Evolutionary conservation across 2,888 invertebrate genomes (phyloP).

Genomic region (Stomorhina lunata): DNA sequence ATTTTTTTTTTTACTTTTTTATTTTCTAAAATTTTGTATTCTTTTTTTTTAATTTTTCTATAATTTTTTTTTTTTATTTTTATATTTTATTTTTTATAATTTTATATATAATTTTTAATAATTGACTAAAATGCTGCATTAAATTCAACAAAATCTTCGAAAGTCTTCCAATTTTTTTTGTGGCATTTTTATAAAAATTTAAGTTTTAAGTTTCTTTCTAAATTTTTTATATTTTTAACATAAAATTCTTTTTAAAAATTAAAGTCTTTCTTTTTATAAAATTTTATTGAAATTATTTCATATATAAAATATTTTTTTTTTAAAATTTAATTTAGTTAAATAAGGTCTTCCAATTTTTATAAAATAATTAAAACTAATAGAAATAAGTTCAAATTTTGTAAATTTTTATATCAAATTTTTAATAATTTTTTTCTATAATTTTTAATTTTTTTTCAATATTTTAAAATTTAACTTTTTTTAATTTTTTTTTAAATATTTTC

Average conservation of each 20-base stretch:
- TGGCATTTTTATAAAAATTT: constrained; percentile 42
- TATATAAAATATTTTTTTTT: not conserved
- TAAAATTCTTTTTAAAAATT: not conserved
- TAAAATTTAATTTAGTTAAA: not conserved
- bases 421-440: not conserved
- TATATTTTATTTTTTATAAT: not conserved
- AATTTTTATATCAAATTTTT: not conserved
- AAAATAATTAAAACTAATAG: not conserved
- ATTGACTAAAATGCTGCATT: constrained; percentile 48
- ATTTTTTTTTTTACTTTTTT: constrained; percentile 4
- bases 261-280: constrained; percentile 10
- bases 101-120: not conserved
- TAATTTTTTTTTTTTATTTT: constrained; percentile 9
- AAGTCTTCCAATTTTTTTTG: constrained; percentile 67
- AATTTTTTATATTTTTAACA: not conserved
- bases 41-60: constrained; percentile 3
- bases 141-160: constrained; percentile 67
- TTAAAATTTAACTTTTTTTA: not conserved
- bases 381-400: too few species aligned
- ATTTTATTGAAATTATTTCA: not conserved
- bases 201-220: not conserved
- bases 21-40: constrained; percentile 25
- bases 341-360: not conserved
- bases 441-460: not conserved
- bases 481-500: not conserved